Evolutionary conservation across 2,888 invertebrate species (phyloP), one percentile per base, ranked within the genome.

Genomic region (Coelopa pilipes): DNA sequence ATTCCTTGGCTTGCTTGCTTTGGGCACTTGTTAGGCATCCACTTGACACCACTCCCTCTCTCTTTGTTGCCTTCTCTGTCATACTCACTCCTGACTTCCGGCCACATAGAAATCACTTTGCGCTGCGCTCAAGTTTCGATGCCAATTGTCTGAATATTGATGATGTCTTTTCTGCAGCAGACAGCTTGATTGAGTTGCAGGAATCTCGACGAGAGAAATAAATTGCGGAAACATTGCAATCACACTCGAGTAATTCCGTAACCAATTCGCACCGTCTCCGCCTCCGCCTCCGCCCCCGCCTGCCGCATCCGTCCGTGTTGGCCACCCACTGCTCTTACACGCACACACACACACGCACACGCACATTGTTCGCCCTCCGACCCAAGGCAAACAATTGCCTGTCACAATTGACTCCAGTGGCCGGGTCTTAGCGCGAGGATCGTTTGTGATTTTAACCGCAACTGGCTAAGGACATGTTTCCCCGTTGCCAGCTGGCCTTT

Each of bases 171-270:
- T 24, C 78, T 79, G 79, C 69, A 67, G 76, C 73, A 77, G 79
- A 78, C 80, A 79, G 79, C 66, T 78, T 79, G 80, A 80, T 80
- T 79, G 80, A 80, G 77, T 77, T 76, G 76, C 79, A 78, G 77
- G 76, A 79, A 79, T 77, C 78, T 78, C 76, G 72, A 73, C 74
- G 73, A 78, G 77, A 78, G 72, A 78, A 78, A 78, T 77, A 79
- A 79, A 79, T 79, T 79, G 78, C 78, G 79, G 77, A 79, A 79
- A 77, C 73, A 77, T 79, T 79, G 77, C 70, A 76, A 78, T 77
- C 76, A 76, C 77, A 78, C 78, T 78, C 77, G 76, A 76, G 65
- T 74, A 77, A 76, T 66, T 59, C 21, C 53, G 45, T 59, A 21
- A 60, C 24, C 72, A 59, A 47, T n/a, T 45, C 10, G 10, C 34